Evolutionary conservation across 2,113 vertebrate species (phyloP).

Genomic region (Aphyosemion australe): DNA sequence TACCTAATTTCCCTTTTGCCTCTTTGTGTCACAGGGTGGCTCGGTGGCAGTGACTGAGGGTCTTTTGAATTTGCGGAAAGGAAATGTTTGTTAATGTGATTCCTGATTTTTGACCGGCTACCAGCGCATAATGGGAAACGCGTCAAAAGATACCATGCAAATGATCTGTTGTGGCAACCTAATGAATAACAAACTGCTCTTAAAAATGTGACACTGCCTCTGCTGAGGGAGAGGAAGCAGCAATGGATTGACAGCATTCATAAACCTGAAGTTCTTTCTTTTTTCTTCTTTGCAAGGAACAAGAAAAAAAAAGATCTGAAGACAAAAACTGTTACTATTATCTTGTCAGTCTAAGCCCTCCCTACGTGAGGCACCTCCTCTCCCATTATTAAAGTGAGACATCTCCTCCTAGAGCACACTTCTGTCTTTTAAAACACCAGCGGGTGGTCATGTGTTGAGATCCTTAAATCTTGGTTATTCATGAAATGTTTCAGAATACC

Average conservation of each 20-base stretch:
- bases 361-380: constrained; percentile 51
- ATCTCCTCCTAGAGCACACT: constrained; percentile 66
- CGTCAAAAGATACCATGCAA: constrained; percentile 71
- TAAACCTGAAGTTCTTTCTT: constrained; percentile 20
- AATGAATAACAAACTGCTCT: constrained; percentile 57
- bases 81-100: constrained; percentile 78
- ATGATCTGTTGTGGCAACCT: constrained; percentile 70
- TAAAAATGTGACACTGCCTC: constrained; percentile 49
- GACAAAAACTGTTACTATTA: constrained; percentile 63
- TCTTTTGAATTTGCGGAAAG: constrained; percentile 71
- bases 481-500: constrained; percentile 77
- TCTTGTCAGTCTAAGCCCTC: constrained; percentile 63
- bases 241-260: constrained; percentile 10
- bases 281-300: constrained; percentile 23
- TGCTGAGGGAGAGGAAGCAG: constrained; percentile 10
- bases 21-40: constrained; percentile 79
- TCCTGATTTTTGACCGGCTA: constrained; percentile 66
- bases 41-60: constrained; percentile 72
- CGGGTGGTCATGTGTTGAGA: constrained; percentile 79
- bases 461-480: constrained; percentile 79
- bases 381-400: constrained; percentile 71
- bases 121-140: constrained; percentile 66
- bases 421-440: constrained; percentile 77
- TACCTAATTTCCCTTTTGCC: constrained; percentile 83
- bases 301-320: constrained; percentile 23